Conservation (phyloP, 2,888 invertebrate genomes). For the Dexiosoma caninum region DNA sequence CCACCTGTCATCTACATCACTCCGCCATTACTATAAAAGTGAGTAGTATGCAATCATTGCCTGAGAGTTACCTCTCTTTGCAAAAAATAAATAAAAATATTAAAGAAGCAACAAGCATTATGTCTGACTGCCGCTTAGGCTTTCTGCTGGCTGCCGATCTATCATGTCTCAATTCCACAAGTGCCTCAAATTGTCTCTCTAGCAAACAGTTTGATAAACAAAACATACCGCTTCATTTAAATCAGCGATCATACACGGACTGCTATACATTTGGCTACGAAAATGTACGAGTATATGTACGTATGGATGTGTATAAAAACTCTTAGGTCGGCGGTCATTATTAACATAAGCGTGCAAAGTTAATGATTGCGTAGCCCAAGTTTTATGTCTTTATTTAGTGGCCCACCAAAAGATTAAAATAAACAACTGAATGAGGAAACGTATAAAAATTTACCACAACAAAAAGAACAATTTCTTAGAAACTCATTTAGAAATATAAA, state of each 20-base stretch:
- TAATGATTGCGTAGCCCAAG: slow-evolving; percentile 58
- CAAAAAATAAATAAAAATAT: no score
- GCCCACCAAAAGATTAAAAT: slow-evolving; percentile 52
- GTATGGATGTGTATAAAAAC: no score
- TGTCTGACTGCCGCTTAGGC: no score
- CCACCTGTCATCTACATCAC: no score
- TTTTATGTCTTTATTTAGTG: slow-evolving; percentile 62
- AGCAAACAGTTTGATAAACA: not conserved
- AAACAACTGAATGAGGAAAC: not conserved
- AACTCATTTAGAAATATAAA: slow-evolving; percentile 28
- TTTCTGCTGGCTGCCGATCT: no score
- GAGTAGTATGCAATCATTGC: no score
- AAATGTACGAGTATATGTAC: not conserved
- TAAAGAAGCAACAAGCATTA: no score
- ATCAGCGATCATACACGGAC: not conserved
- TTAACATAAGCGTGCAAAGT: slow-evolving; percentile 62
- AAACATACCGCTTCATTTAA: not conserved
- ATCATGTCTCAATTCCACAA: no score
- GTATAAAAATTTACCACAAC: not conserved
- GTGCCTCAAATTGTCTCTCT: no score
- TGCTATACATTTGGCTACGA: not conserved
- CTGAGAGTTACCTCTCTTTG: no score
- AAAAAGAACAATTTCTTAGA: slow-evolving; percentile 42
- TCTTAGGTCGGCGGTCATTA: slow-evolving; percentile 47
- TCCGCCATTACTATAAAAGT: no score